A percentile compares a stretch with the other conserved stretches of the same genome.
phyloP scores from a whole-genome alignment of 2,888 invertebrate genomes.

The Zelleria hepariella region DNA sequence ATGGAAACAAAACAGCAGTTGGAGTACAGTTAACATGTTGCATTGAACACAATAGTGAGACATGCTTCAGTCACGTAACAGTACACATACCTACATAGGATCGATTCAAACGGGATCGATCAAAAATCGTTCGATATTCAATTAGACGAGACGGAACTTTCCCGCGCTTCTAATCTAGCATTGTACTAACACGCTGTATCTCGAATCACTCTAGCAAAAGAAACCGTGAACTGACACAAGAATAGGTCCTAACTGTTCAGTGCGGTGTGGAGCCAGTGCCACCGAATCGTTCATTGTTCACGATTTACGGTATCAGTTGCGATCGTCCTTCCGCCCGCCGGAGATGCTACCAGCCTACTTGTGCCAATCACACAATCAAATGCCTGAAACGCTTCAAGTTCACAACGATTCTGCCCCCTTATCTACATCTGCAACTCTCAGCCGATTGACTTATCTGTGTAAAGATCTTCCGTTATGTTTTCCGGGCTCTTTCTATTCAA shows the following conservation, averaged over 20 bases:
- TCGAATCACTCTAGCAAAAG: conserved; percentile 51
- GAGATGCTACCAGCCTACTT: conserved; percentile 1
- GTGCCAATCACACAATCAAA: conserved; percentile 4
- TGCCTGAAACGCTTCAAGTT: not conserved
- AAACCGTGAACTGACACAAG: conserved; percentile 56
- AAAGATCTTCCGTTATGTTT: not conserved
- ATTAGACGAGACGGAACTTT: conserved; percentile 41
- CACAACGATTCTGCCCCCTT: not conserved
- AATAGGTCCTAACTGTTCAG: conserved; percentile 54
- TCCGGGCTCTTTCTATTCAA: not conserved
- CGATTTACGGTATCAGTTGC: conserved; percentile 34
- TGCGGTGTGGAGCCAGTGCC: conserved; percentile 28
- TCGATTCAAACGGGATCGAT: conserved; percentile 52
- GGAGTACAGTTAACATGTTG: not conserved
- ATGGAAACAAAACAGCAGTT: not conserved
- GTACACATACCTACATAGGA: conserved; percentile 39
- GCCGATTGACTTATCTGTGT: conserved; percentile 1
- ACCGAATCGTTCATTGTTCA: conserved; percentile 25
- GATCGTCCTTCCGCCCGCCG: conserved; percentile 8
- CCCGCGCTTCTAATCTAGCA: conserved; percentile 55
- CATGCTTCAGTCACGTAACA: conserved; percentile 23
- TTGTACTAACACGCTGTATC: conserved; percentile 51
- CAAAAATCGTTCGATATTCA: conserved; percentile 58
- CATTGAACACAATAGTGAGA: not conserved
- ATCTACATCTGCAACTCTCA: conserved; percentile 4